Evolutionary conservation across 2,113 vertebrate species (phyloP).

Genomic region (Chrysochloris asiatica): DNA sequence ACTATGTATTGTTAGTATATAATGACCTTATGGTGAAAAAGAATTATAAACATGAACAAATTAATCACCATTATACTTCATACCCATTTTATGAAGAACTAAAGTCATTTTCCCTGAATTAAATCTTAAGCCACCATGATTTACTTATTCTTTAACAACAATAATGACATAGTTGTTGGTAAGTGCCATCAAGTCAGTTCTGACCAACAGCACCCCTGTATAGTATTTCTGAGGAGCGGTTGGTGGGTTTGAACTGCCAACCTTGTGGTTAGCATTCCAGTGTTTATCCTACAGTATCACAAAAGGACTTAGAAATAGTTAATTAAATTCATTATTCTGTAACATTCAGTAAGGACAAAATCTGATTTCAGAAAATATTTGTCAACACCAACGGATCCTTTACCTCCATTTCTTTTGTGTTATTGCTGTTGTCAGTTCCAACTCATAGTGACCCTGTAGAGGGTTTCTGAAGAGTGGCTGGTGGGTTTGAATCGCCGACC

Average conservation of each 20-base stretch:
- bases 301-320: neutral
- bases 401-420: neutral
- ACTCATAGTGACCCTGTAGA: no score
- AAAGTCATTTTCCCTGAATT: neutral
- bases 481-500: no score
- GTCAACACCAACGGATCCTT: neutral
- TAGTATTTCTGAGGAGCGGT: no score
- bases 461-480: no score
- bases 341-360: neutral
- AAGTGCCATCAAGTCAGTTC: neutral
- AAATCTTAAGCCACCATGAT: conserved; percentile 8
- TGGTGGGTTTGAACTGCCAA: no score
- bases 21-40: neutral
- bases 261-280: no score
- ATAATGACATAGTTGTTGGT: neutral
- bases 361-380: conserved; percentile 19
- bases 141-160: neutral
- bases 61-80: neutral
- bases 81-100: neutral
- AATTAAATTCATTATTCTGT: neutral
- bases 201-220: no score
- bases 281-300: no score
- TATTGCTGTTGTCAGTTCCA: no score
- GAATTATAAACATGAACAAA: conserved; percentile 5
- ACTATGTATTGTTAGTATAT: neutral